Conservation (phyloP, 2,113 vertebrate genomes). For the Lophotis ruficrista region DNA sequence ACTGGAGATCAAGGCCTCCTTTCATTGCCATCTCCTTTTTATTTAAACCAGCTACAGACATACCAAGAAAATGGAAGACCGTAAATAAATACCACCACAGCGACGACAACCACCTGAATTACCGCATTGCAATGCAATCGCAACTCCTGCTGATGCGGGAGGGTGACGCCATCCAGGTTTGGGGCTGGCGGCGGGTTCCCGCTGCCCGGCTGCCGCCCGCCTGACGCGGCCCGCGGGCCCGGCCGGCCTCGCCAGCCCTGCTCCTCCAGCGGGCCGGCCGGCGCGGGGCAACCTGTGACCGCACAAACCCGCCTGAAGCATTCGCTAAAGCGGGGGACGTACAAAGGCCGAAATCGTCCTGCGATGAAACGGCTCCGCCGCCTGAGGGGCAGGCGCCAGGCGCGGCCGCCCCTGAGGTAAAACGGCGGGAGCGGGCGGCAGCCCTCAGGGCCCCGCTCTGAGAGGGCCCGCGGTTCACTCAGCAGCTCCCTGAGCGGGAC, state of each 20-base stretch:
- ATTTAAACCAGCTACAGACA: neutral
- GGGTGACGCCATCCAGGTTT: rapidly evolving
- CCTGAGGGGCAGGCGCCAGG: rapidly evolving
- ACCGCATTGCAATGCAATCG: rapidly evolving
- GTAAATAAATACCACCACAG: neutral
- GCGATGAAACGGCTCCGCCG: rapidly evolving
- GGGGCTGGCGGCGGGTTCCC: neutral
- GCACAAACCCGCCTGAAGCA: rapidly evolving
- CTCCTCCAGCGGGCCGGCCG: neutral
- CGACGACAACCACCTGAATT: rapidly evolving
- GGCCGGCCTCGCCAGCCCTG: no score
- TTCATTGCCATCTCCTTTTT: neutral
- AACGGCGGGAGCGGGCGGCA: neutral
- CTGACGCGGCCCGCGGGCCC: neutral
- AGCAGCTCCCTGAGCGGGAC: rapidly evolving
- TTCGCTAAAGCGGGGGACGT: no score
- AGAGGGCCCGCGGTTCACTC: rapidly evolving
- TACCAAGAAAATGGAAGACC: neutral
- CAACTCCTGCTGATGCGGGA: rapidly evolving
- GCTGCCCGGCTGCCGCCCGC: neutral
- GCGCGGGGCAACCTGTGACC: neutral
- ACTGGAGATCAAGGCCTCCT: neutral
- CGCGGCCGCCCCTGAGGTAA: neutral
- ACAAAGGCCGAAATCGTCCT: rapidly evolving
- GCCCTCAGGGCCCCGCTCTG: rapidly evolving